Evolutionary conservation across 2,113 vertebrate species (phyloP), one percentile per base, ranked within the genome.

Genomic region (Camelus bactrianus): DNA sequence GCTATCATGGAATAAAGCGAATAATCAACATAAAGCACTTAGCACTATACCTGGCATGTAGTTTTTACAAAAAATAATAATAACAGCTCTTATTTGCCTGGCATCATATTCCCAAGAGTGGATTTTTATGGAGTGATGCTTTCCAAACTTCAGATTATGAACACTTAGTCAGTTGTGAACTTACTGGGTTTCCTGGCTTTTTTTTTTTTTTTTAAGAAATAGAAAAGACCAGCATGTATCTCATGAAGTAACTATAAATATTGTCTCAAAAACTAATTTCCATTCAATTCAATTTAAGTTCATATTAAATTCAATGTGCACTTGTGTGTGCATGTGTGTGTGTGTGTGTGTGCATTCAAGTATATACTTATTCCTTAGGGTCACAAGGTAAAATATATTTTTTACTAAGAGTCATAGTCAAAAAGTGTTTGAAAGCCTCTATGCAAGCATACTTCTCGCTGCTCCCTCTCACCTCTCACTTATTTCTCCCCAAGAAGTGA

Each of bases 361-460:
- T 58, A 72, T 42, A 9, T 58, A 58, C 65, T 91, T 92, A 69
- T 87, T 83, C 28, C 24, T n/a, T 87, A 79, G 48, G 16, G 13
- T 80, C 50, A 91, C 8, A 82, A 58, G 50, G 26, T 58, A 94
- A 92, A 82, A 77, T 46, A 17, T 48, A 83, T 38, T 90, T 89
- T 50, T 73, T 77, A 93, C 9, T 32, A 86, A 80, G 32, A 72
- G 11, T 82, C 24, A 79, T 54, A 9, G 60, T 85, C 13, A 76
- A 85, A 89, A 80, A 22, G n/a, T 77, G n/a, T 75, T 93, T 82
- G 64, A 97, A 80, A 89, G 50, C 52, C 56, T 85, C 72, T 84
- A 22, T 89, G 38, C 16, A 97, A 91, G 35, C 75, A 84, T 30
- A 95, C 6, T 84, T 72, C 72, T 52, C 58, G 14, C 13, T 73